Evolutionary conservation across 2,888 invertebrate genomes (phyloP).

Genomic region (Macrosiphum euphorbiae): DNA sequence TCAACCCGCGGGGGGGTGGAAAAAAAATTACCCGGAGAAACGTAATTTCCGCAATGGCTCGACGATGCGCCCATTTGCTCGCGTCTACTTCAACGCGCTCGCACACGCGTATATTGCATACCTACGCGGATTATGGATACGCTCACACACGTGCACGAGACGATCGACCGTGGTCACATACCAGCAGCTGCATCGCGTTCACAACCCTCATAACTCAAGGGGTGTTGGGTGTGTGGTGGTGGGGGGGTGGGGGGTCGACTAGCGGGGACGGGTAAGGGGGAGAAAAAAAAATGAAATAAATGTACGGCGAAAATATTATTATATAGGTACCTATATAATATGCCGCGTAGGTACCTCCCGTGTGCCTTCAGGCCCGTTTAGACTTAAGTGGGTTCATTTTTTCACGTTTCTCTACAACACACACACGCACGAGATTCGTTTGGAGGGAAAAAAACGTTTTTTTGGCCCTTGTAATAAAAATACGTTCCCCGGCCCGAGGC

Average conservation of each 20-base stretch:
- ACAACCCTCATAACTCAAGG: slow-evolving; percentile 53
- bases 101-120: background rate
- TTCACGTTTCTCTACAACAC: slow-evolving; percentile 14
- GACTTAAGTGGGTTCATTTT: slow-evolving; percentile 61
- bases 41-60: slow-evolving; percentile 55
- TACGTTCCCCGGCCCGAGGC: slow-evolving; percentile 36
- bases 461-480: slow-evolving; percentile 43
- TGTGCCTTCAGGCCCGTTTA: slow-evolving; percentile 60
- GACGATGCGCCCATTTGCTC: slow-evolving; percentile 21
- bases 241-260: too few relatives aligned
- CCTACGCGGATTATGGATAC: background rate
- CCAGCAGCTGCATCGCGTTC: slow-evolving; percentile 62
- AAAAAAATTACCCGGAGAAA: slow-evolving; percentile 28
- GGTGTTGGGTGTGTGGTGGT: background rate
- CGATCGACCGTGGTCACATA: slow-evolving; percentile 41
- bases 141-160: background rate
- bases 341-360: background rate
- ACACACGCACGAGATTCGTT: slow-evolving; percentile 13
- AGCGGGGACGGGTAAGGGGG: too few relatives aligned
- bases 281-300: slow-evolving; percentile 21
- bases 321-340: background rate
- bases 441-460: background rate
- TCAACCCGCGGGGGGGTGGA: too few relatives aligned
- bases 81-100: slow-evolving; percentile 19
- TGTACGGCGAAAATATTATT: slow-evolving; percentile 51